Percentiles rank a stretch among this genome's conserved stretches.
These are phyloP conservation scores for Coptodon rendalli DNA, from an alignment of 2,113 vertebrate genomes.

Conservation along the genomic window DNA sequence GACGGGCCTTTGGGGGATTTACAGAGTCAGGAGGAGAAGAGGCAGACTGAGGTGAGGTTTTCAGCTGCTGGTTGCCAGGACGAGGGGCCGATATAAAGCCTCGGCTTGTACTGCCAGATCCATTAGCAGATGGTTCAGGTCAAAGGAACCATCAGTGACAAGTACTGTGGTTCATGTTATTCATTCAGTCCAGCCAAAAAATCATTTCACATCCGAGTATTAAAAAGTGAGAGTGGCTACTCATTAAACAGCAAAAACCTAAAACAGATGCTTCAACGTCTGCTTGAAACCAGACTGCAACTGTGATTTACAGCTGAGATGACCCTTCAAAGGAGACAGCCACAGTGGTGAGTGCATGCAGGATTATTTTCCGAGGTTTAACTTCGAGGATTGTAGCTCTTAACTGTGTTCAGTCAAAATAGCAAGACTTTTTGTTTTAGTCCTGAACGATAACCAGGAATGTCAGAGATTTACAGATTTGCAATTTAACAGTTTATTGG, in stretches of 20 bases:
- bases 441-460: neutral
- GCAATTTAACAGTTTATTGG: neutral
- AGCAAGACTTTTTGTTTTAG: neutral
- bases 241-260: neutral
- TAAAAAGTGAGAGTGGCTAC: neutral
- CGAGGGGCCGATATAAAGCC: slow-evolving; percentile 19
- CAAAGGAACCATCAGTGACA: neutral
- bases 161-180: neutral
- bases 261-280: neutral
- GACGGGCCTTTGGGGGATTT: slow-evolving; percentile 11
- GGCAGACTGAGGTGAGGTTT: neutral
- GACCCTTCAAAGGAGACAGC: neutral
- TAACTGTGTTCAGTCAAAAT: neutral
- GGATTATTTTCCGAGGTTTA: neutral
- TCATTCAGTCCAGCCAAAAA: neutral
- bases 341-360: slow-evolving; percentile 18
- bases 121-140: slow-evolving; percentile 9
- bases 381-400: neutral
- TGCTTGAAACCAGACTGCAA: neutral
- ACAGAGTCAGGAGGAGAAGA: neutral
- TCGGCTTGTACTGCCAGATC: neutral
- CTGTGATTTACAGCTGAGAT: neutral
- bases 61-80: slow-evolving; percentile 5
- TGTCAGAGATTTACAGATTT: neutral
- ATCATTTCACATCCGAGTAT: neutral